phyloP scores from a whole-genome alignment of 2,797 vertebrate species.

The Rachycentron canadum region DNA sequence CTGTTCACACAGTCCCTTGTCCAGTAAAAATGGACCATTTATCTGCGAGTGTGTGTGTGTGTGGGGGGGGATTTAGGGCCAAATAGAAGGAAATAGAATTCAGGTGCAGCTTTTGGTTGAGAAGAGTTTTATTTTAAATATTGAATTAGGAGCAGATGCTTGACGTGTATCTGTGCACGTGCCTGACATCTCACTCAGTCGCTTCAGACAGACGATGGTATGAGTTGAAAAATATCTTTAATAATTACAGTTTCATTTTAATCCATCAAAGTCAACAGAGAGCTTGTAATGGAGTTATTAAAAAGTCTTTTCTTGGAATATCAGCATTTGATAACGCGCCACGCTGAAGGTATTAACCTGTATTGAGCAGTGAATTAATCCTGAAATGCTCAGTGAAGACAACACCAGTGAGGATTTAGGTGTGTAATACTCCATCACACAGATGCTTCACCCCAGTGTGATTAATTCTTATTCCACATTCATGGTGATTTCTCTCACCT shows the following conservation, averaged over 20 bases:
- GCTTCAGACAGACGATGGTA: background rate
- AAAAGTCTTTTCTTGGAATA: constrained; percentile 33
- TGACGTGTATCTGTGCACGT: too few relatives aligned
- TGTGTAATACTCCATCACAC: constrained; percentile 52
- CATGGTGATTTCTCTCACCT: constrained; percentile 28
- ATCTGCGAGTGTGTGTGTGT: background rate
- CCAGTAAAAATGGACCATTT: background rate
- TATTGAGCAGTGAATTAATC: constrained; percentile 55
- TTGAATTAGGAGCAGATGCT: too few relatives aligned
- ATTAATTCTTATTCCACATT: constrained; percentile 41
- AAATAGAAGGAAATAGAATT: too few relatives aligned
- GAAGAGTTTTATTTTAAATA: too few relatives aligned
- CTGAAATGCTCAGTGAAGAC: constrained; percentile 50
- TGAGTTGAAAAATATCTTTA: constrained; percentile 22
- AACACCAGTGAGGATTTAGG: constrained; percentile 47
- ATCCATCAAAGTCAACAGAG: constrained; percentile 49
- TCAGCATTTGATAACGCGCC: constrained; percentile 21
- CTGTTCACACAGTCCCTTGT: too few relatives aligned
- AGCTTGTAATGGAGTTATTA: constrained; percentile 44
- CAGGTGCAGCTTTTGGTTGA: too few relatives aligned
- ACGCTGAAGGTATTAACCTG: constrained; percentile 41
- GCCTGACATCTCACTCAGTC: background rate
- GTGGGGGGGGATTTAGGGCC: too few relatives aligned
- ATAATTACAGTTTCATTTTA: constrained; percentile 44
- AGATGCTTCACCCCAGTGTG: constrained; percentile 21